Evolutionary conservation across 1,140 invertebrate species (phyloP).

Genomic region (Archegozetes longisetosus): DNA sequence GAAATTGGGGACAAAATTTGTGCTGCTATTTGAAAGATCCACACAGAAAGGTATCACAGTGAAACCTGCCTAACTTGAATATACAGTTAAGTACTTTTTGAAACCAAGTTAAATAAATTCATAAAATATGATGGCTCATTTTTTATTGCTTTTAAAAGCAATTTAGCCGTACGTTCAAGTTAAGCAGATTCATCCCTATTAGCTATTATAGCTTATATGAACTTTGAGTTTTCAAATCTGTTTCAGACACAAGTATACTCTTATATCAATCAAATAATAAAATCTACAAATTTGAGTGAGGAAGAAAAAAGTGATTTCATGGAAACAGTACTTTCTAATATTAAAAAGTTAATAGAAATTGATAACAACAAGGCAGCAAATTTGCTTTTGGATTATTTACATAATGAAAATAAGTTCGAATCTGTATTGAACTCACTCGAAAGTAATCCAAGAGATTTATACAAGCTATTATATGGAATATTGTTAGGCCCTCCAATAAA

Average conservation of each 20-base stretch:
- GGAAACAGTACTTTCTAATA: neutral
- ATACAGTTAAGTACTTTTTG: too few species aligned
- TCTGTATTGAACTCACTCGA: neutral
- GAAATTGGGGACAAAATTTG: constrained; percentile 39
- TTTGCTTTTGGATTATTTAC: neutral
- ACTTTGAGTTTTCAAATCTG: constrained; percentile 17
- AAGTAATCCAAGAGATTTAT: neutral
- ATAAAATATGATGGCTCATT: too few species aligned
- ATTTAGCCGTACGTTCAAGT: too few species aligned
- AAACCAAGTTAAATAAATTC: too few species aligned
- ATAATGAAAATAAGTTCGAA: neutral
- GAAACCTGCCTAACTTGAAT: too few species aligned
- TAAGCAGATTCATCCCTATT: too few species aligned
- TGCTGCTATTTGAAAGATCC: constrained; percentile 41
- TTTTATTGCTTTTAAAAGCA: too few species aligned
- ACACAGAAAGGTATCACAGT: constrained; percentile 33
- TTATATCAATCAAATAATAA: constrained; percentile 26
- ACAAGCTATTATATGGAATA: neutral
- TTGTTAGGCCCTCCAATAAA: neutral
- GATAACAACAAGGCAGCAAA: constrained; percentile 22
- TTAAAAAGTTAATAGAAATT: neutral
- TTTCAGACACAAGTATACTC: constrained; percentile 30
- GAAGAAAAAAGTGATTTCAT: constrained; percentile 6
- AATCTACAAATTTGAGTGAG: neutral
- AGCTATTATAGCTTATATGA: too few species aligned